phyloP scores from a whole-genome alignment of 2,888 invertebrate species.

The Tipula vernalis region DNA sequence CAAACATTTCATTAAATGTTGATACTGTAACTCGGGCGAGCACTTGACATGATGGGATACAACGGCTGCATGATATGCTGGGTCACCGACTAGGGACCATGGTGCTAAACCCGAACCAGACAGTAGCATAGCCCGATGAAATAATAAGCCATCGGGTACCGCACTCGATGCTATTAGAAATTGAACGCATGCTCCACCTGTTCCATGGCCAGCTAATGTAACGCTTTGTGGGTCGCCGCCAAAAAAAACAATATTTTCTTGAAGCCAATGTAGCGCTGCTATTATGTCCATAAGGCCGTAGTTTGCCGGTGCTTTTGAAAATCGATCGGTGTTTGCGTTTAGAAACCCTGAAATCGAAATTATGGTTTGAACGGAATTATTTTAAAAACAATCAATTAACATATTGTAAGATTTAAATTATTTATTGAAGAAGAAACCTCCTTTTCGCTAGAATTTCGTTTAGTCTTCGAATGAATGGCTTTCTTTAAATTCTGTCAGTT shows the following conservation, averaged over 20 bases:
- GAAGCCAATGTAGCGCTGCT: conserved; percentile 90
- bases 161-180: conserved; percentile 89
- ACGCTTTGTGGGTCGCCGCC: conserved; percentile 90
- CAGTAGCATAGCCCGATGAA: conserved; percentile 82
- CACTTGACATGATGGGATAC: conserved; percentile 79
- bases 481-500: too few species aligned
- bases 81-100: conserved; percentile 73
- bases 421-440: too few species aligned
- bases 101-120: conserved; percentile 83
- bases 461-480: too few species aligned
- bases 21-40: conserved; percentile 60
- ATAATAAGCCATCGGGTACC: conserved; percentile 83
- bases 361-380: too few species aligned
- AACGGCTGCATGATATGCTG: conserved; percentile 69
- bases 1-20: conserved; percentile 67
- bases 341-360: conserved; percentile 55
- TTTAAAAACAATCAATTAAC: too few species aligned
- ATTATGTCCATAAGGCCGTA: conserved; percentile 98
- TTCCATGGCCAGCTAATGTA: conserved; percentile 89
- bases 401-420: too few species aligned
- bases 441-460: too few species aligned
- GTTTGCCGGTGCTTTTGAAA: conserved; percentile 78
- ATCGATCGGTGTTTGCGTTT: conserved; percentile 78
- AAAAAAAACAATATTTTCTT: conserved; percentile 88
- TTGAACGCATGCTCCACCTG: conserved; percentile 92